A percentile compares a stretch with the other conserved stretches of the same genome.
Conservation (phyloP, 2,113 vertebrate species). For the Scartelaos histophorus region DNA sequence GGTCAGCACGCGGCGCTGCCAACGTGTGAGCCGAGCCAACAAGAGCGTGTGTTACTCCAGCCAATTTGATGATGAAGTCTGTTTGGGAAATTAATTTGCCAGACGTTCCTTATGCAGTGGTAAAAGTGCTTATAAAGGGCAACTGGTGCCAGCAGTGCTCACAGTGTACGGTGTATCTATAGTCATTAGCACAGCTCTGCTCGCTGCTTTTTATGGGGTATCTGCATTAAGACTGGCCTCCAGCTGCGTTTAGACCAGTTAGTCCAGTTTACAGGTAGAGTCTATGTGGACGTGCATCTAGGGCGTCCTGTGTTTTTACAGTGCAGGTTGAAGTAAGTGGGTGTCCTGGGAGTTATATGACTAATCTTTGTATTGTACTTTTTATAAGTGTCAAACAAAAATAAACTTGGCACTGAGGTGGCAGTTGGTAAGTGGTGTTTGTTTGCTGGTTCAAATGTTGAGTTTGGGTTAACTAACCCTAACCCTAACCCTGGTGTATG, state of each 20-base stretch:
- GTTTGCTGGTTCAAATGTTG: no score
- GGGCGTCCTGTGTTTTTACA: no score
- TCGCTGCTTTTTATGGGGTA: slow-evolving; percentile 55
- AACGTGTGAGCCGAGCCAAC: slow-evolving; percentile 29
- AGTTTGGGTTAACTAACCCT: no score
- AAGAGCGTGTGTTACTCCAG: slow-evolving; percentile 29
- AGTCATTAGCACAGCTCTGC: slow-evolving; percentile 56
- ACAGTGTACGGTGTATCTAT: slow-evolving; percentile 51
- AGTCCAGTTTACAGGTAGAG: no score
- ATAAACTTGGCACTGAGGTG: no score
- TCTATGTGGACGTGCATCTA: no score
- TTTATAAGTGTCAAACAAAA: no score
- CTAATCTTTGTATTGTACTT: no score
- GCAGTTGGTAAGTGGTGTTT: no score
- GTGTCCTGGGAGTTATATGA: not conserved
- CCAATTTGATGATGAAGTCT: slow-evolving; percentile 58
- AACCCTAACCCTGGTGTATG: no score
- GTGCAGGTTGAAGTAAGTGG: not conserved
- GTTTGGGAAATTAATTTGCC: slow-evolving; percentile 57
- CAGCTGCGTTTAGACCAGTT: no score
- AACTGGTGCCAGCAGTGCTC: slow-evolving; percentile 36
- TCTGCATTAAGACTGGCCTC: slow-evolving; percentile 31
- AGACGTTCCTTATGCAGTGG: slow-evolving; percentile 45
- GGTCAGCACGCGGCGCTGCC: slow-evolving; percentile 9
- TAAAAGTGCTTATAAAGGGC: slow-evolving; percentile 51